Base-by-base conservation (phyloP, 2,113 vertebrate genomes). In the Melanerpes formicivorus region DNA sequence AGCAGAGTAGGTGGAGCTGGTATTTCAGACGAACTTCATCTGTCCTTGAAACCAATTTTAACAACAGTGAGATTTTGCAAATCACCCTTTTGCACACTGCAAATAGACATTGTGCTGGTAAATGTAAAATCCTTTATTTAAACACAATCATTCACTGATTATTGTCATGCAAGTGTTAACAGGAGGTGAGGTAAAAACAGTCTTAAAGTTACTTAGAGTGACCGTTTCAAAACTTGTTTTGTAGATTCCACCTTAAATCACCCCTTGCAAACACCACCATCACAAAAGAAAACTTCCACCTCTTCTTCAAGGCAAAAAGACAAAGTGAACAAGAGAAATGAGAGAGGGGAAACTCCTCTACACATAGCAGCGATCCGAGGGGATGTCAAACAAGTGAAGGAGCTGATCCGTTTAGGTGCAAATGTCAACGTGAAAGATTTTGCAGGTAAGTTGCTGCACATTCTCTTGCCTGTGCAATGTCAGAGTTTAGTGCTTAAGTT, bases 361-460 rank as follows among this genome's bases (percentile, higher is more conserved):
- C 99, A 99, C 94, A 99, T 99, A 98, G 99, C 99, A 37, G 99
- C 99, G 92, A 99, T 99, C 97, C 98, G 99, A 72, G 99, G 99
- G 26, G 99, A 99, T 69, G 98, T 98, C 91, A 99, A 99, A 93
- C 99, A 99, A 97, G 99, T 99, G 85, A 99, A 99, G 95, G 99
- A 99, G 76, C 98, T 99, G 63, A 99, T 99, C 95, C 98, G 98
- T 94, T 97, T 99, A 74, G 99, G 99, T 27, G 99, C 99, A 42
- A 99, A 99, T 95, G 99, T 99, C 92, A 99, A 99, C 37, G 98
- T 99, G 84, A 99, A 99, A 98, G 99, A 99, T 97, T 99, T 99
- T 97, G 99, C 99, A 97, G 99, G 99, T 99, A 97, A 97, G 95
- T 90, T 83, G 10, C 27, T 50, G 11, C 0, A 6, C 48, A n/a